Evolutionary conservation across 2,888 invertebrate genomes (phyloP), one percentile per base, ranked within the genome.

Genomic region (Muschampia plurimacula): DNA sequence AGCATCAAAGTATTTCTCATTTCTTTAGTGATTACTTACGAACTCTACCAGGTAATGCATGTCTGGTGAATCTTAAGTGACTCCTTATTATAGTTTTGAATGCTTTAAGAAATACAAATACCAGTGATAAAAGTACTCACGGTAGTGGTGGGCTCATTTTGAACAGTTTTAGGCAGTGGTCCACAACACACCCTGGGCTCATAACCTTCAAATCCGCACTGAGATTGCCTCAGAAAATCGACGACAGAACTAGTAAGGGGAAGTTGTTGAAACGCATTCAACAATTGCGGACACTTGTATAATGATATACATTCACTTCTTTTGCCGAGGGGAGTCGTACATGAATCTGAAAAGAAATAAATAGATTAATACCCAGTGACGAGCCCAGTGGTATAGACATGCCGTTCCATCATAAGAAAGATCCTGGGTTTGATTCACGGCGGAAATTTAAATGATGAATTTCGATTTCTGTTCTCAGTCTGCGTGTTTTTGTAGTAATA

Each of bases 131-230:
- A 44, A 44, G 2, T 55, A 68, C 73, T 77, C 74, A 80, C 80
- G 46, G 79, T 76, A 32, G 75, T 59, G 13, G 22, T 10, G 12
- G 57, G 36, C 6, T 57, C 57, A 0, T 36, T 44, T 49, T 74
- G 69, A 1, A 64, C 39, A 12, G 73, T 0, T 1, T 36, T 63
- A 2, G 90, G 88, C 32, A 92, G 55, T 0, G 91, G 89, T 0
- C 93, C 93, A 74, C 96, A 96, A 82, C 96, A 96, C 0, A 96
- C 95, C 32, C 82, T 87, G 0, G 95, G 95, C 0, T 81, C 80
- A 28, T 86, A 85, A 0, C 91, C 94, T 0, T 89, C 85, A 77
- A 95, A 95, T 0, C 95, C 95, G 76, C 96, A 96, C 74, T 95
- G 95, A 0, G 96, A 95, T 74, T 87, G 83, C 63, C 90, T 88